These are phyloP conservation scores for Dasyornis broadbenti DNA, from an alignment of 2,113 vertebrate genomes.

Conservation along the genomic window DNA sequence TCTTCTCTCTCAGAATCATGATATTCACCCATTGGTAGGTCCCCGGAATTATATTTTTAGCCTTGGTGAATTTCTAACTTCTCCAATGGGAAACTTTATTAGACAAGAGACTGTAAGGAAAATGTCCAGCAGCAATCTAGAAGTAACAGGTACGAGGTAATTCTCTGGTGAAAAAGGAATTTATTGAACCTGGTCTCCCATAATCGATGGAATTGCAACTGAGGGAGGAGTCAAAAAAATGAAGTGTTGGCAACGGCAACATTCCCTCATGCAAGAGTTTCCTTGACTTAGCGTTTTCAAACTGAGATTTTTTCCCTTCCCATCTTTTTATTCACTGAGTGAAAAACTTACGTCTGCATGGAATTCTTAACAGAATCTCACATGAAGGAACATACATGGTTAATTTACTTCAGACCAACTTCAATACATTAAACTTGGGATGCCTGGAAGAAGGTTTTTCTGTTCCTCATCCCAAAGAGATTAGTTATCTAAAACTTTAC, in stretches of 20 bases:
- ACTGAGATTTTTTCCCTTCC: background rate
- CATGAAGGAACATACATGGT: background rate
- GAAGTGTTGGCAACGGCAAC: background rate
- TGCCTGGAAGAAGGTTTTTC: background rate
- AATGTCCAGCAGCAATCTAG: background rate
- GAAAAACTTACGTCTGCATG: background rate
- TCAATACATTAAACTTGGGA: background rate
- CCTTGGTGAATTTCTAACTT: background rate
- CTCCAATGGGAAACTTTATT: background rate
- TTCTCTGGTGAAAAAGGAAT: background rate
- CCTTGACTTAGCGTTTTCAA: background rate
- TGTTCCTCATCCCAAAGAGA: background rate
- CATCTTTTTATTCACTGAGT: background rate
- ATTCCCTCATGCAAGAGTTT: background rate
- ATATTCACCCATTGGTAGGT: background rate
- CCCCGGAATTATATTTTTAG: background rate
- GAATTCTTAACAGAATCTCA: background rate
- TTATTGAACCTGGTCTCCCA: background rate
- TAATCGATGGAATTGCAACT: fast-evolving
- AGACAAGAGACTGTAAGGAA: background rate
- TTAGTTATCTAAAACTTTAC: background rate
- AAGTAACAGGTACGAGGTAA: background rate
- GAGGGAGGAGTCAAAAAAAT: background rate
- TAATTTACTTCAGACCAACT: background rate
- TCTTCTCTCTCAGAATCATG: fast-evolving